Percentiles rank a stretch among this genome's conserved stretches.
phyloP scores from a whole-genome alignment of 2,113 vertebrate species.

The Strix uralensis region DNA sequence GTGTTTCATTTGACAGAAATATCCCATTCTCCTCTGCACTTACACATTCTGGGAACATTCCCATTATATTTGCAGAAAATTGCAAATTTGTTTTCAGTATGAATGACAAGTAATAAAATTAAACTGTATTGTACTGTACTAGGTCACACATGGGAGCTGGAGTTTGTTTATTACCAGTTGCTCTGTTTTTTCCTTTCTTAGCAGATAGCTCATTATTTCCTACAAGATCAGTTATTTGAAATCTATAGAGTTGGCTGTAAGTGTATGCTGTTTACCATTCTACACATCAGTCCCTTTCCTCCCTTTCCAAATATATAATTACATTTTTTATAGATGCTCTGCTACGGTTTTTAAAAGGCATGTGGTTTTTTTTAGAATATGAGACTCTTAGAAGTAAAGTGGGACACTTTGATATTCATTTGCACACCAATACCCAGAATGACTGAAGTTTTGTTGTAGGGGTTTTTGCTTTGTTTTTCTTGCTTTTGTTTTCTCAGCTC shows the following conservation, averaged over 20 bases:
- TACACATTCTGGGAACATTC: constrained; percentile 39
- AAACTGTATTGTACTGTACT: constrained; percentile 59
- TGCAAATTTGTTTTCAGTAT: constrained; percentile 57
- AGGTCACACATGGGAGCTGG: constrained; percentile 43
- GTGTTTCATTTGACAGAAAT: constrained; percentile 37
- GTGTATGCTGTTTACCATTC: constrained; percentile 42
- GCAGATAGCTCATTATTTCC: constrained; percentile 70
- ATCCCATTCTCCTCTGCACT: constrained; percentile 14
- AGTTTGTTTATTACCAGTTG: constrained; percentile 59
- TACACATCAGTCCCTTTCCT: constrained; percentile 10
- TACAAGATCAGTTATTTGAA: constrained; percentile 65
- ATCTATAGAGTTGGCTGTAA: constrained; percentile 50
- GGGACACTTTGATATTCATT: constrained; percentile 19
- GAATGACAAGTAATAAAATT: constrained; percentile 71
- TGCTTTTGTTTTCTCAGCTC: neutral
- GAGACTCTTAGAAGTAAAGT: constrained; percentile 10
- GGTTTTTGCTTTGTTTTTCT: neutral
- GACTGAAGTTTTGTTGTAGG: neutral
- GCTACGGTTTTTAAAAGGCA: neutral
- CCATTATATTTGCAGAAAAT: constrained; percentile 63
- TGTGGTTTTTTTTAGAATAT: neutral
- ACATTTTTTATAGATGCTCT: constrained; percentile 23
- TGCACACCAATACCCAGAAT: neutral
- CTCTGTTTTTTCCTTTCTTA: constrained; percentile 50
- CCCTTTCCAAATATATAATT: constrained; percentile 55